These are phyloP conservation scores for Lottia gigantea DNA, from an alignment of 2,888 invertebrate genomes.

Conservation along the genomic window DNA sequence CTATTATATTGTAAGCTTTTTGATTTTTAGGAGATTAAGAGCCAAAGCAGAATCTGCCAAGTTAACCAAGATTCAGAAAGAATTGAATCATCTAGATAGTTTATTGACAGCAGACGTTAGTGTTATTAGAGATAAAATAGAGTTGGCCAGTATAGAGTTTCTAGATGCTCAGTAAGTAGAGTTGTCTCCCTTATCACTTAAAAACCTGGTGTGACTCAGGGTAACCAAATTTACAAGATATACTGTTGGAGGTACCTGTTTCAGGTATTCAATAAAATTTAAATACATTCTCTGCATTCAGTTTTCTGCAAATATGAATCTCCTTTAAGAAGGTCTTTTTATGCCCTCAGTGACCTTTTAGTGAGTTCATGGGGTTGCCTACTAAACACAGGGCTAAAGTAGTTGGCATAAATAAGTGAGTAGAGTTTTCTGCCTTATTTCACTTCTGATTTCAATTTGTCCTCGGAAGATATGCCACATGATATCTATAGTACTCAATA, in stretches of 20 bases:
- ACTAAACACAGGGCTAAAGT: not conserved
- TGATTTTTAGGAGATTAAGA: slow-evolving; percentile 75
- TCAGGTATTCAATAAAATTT: too few species aligned
- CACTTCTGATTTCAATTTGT: too few species aligned
- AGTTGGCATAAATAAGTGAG: too few species aligned
- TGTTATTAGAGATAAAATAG: slow-evolving; percentile 81
- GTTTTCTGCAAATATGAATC: too few species aligned
- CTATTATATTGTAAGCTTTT: too few species aligned
- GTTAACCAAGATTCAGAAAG: slow-evolving; percentile 68
- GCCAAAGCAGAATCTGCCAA: slow-evolving; percentile 77
- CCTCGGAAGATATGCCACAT: too few species aligned
- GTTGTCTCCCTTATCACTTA: not conserved
- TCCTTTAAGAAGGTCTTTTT: too few species aligned
- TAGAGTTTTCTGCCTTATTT: not conserved
- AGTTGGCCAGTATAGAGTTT: slow-evolving; percentile 79
- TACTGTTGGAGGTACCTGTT: not conserved
- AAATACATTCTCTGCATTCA: too few species aligned
- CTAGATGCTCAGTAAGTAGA: slow-evolving; percentile 79
- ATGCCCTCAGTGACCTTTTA: not conserved
- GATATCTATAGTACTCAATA: too few species aligned
- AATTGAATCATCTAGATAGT: slow-evolving; percentile 70
- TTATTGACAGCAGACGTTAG: slow-evolving; percentile 80
- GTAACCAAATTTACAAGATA: not conserved
- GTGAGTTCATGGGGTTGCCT: not conserved
- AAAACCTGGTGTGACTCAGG: too few species aligned